Evolutionary conservation across 2,113 vertebrate genomes (phyloP).

Genomic region (Pogona vitticeps): DNA sequence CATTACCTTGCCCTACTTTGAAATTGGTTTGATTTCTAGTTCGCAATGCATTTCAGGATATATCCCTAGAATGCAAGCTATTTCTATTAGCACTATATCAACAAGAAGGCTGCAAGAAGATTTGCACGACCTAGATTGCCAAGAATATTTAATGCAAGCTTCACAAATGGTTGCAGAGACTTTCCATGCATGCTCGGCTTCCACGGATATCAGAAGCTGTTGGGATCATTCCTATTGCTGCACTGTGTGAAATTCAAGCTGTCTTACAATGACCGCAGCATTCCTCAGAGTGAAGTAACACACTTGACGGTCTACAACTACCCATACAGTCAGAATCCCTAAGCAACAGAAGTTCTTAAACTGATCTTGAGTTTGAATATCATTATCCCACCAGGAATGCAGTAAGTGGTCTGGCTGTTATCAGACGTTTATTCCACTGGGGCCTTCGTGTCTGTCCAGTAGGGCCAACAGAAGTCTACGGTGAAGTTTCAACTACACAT

Average conservation of each 20-base stretch:
- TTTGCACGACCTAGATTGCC: neutral
- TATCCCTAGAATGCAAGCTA: neutral
- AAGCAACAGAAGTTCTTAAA: neutral
- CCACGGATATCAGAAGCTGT: constrained; percentile 16
- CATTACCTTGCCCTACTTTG: neutral
- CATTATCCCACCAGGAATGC: neutral
- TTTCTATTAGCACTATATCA: neutral
- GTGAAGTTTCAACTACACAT: neutral
- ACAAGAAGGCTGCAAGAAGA: neutral
- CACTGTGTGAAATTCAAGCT: neutral
- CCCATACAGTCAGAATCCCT: neutral
- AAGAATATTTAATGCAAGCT: neutral
- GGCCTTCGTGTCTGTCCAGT: neutral
- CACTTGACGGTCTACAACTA: neutral
- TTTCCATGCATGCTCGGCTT: constrained; percentile 3
- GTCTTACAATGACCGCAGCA: neutral
- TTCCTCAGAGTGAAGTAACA: neutral
- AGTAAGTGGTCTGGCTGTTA: neutral
- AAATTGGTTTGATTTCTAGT: neutral
- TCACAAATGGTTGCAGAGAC: constrained; percentile 2
- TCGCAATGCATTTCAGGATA: neutral
- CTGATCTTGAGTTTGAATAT: neutral
- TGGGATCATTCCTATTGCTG: neutral
- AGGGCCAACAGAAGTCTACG: neutral
- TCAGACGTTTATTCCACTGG: neutral